These are phyloP conservation scores for Arnoldichthys spilopterus DNA, from an alignment of 2,797 vertebrate genomes.

Conservation along the genomic window DNA sequence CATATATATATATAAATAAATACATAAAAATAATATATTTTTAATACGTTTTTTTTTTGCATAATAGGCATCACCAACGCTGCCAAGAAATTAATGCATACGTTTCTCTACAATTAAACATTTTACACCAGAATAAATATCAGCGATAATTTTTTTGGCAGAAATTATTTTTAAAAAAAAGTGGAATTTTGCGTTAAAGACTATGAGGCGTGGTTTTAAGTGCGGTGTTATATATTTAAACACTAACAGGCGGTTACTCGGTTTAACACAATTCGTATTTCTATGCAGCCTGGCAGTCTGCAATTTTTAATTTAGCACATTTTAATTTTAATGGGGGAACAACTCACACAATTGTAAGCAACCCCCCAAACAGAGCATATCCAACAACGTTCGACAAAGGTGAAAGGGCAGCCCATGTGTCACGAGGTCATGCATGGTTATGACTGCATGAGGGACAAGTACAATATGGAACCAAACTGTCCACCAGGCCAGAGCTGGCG, in stretches of 20 bases:
- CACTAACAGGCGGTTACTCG: background rate
- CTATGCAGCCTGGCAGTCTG: background rate
- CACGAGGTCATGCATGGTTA: slow-evolving; percentile 79
- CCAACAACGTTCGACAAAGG: slow-evolving; percentile 67
- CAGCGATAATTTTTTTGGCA: no score
- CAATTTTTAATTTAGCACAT: background rate
- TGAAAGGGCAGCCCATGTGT: slow-evolving; percentile 78
- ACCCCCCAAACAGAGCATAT: slow-evolving; percentile 59
- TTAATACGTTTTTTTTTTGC: no score
- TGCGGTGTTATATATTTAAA: background rate
- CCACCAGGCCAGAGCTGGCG: slow-evolving; percentile 69
- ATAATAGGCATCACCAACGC: no score
- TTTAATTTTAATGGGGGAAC: background rate
- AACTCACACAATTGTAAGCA: background rate
- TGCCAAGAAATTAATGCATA: no score
- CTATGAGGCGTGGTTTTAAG: background rate
- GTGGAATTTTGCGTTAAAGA: background rate
- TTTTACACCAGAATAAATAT: no score
- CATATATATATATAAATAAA: no score
- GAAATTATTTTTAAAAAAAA: background rate
- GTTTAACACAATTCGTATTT: background rate
- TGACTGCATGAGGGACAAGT: slow-evolving; percentile 74
- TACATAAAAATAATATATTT: no score
- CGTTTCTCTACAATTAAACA: no score
- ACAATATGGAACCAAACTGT: slow-evolving; percentile 68